Base-by-base conservation (phyloP, 2,797 vertebrate genomes). In the Distichodus sexfasciatus region DNA sequence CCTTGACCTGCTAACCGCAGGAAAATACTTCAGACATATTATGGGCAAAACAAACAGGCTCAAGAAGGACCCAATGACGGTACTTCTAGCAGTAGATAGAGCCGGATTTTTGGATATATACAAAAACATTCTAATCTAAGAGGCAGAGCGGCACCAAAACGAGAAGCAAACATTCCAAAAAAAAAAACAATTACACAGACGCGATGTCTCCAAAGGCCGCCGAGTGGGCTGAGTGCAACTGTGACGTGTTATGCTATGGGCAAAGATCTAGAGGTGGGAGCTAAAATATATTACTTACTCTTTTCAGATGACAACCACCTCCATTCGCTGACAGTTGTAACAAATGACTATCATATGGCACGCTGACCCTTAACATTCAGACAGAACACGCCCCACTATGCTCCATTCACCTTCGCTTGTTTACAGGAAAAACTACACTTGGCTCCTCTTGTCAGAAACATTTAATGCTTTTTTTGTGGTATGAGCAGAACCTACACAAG, bases 241-340 rank as follows among this genome's bases (percentile, higher is more conserved):
- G 66, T 66, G 61, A 66, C 9, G 31, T 15, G 31, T 40, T 33
- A 38, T 5, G 51, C 10, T 3, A 5, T 15, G 29, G 19, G 40
- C 17, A 41, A 15, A 77, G 75, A 77, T 43, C 70, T 66, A 29
- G 21, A 31, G 54, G 70, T 48, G 53, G 9, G 46, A 24, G 6
- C 10, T 44, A 48, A 66, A 73, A 77, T 70, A 28, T 35, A 77
- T 70, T 41, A 73, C 66, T 65, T 60, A 54, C 46, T 73, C 61
- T 69, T 59, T 48, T 70, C 40, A 47, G 50, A 35, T 62, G 64
- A 76, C 71, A 71, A 40, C 31, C 59, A 55, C 36, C 48, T 61
- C 67, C 15, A 46, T 68, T 17, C 44, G 55, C 48, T 74, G 67
- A 73, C 62, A 38, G 62, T 7, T 4, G 19, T 65, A 71, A 79